Conservation (phyloP, 2,888 invertebrate genomes). For the Sthenelais limicola region DNA sequence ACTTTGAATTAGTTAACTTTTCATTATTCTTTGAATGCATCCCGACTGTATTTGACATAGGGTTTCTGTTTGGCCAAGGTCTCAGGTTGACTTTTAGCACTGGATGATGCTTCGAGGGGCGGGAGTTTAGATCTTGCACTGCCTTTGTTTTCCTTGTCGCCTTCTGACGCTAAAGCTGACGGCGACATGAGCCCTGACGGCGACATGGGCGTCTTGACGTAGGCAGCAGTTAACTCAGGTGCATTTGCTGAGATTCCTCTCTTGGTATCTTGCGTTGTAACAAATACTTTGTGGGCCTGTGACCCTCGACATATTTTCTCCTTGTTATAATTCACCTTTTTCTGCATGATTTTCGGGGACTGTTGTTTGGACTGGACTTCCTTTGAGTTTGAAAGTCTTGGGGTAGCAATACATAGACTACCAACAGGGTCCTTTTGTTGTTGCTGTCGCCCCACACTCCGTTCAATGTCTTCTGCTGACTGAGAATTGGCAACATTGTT, state of each 20-base stretch:
- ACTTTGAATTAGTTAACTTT: too few relatives aligned
- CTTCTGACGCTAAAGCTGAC: too few relatives aligned
- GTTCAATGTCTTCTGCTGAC: slow-evolving; percentile 32
- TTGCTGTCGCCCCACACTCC: slow-evolving; percentile 11
- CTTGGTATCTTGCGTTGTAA: background rate
- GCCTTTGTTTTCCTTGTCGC: too few relatives aligned
- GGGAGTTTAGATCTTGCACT: too few relatives aligned
- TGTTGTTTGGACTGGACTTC: background rate
- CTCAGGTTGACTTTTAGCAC: too few relatives aligned
- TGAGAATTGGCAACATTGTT: too few relatives aligned
- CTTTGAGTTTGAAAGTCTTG: slow-evolving; percentile 50
- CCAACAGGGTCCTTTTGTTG: background rate
- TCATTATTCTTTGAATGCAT: too few relatives aligned
- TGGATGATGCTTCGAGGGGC: too few relatives aligned
- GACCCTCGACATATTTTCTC: slow-evolving; percentile 35
- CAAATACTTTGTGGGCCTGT: slow-evolving; percentile 8
- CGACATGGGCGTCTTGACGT: background rate
- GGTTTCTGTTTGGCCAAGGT: slow-evolving; percentile 13
- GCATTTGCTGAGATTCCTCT: background rate
- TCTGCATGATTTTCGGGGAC: background rate
- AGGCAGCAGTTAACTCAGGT: background rate
- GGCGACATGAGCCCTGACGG: too few relatives aligned
- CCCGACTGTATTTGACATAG: slow-evolving; percentile 19
- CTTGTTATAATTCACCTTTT: slow-evolving; percentile 11
- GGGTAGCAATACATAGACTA: slow-evolving; percentile 57